Base-by-base conservation (phyloP, 2,888 invertebrate genomes). In the Dynastes grantii region DNA sequence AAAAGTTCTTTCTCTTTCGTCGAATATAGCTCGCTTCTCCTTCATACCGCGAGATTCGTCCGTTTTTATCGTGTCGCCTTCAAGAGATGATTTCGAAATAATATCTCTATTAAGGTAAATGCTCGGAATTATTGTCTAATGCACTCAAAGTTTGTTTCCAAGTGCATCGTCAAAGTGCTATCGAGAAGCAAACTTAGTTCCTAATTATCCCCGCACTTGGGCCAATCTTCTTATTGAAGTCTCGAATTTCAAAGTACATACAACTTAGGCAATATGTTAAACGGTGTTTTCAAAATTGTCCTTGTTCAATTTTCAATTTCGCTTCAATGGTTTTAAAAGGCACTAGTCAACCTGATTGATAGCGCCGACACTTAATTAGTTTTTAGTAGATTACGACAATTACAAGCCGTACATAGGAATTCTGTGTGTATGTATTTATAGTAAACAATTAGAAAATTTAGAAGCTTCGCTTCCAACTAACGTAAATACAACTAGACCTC, bases 101-200 rank as follows among this genome's bases (percentile, higher is more conserved):
- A 75, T 75, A 75, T 61, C 61, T 61, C 61, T 75, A 75, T 75
- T 75, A 75, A 75, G 73, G 73, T 75, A 75, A 75, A 75, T 16
- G 73, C 6, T 75, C 73, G 49, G n/a, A 61, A 61, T 75, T 75
- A 63, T 75, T 75, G 63, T 49, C 61, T 63, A 75, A 75, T 75
- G 58, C 73, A 75, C 73, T 75, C 73, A 40, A 45, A 61, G 73
- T 75, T 63, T 75, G 73, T 63, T 63, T 63, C 63, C 45, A 61
- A 75, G 63, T 75, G 73, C 73, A 75, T 61, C 61, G 61, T 61
- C 61, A 16, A 71, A 75, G 61, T 49, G 73, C 73, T 55, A 75
- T 75, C 55, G 9, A 75, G 63, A 45, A 22, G 49, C 73, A 37
- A 61, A 61, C 73, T 75, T 61, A 75, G 45, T 61, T 75, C 73